Conservation (phyloP, 2,888 invertebrate genomes). For the Caradrina kadenii region DNA sequence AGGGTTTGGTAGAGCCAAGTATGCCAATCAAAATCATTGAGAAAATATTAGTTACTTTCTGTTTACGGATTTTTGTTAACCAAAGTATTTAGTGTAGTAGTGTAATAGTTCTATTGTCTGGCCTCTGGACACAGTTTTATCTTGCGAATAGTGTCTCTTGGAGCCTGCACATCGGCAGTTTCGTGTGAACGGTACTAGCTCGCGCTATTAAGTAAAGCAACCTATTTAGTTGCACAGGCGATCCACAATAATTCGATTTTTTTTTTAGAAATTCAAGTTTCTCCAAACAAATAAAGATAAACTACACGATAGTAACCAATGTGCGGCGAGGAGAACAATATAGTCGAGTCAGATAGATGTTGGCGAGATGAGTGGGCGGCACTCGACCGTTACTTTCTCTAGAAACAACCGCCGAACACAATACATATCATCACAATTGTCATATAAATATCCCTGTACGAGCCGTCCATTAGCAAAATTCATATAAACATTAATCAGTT, state of each 20-base stretch:
- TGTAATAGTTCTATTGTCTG: background rate
- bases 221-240: no score
- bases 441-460: slow-evolving; percentile 32
- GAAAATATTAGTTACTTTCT: background rate
- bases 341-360: background rate
- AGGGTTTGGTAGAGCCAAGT: slow-evolving; percentile 29
- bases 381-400: slow-evolving; percentile 4
- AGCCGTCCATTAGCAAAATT: background rate
- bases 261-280: no score
- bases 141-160: background rate
- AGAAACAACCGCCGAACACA: background rate
- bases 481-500: no score
- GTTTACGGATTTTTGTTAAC: background rate
- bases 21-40: slow-evolving; percentile 4
- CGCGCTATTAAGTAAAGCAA: no score
- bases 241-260: no score
- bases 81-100: background rate
- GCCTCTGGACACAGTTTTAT: background rate
- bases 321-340: background rate
- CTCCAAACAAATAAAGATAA: no score
- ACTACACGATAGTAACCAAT: background rate
- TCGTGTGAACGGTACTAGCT: no score
- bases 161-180: no score
- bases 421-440: background rate
- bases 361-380: background rate